phyloP scores from a whole-genome alignment of 2,888 invertebrate genomes.

The Gerosis bhagava region DNA sequence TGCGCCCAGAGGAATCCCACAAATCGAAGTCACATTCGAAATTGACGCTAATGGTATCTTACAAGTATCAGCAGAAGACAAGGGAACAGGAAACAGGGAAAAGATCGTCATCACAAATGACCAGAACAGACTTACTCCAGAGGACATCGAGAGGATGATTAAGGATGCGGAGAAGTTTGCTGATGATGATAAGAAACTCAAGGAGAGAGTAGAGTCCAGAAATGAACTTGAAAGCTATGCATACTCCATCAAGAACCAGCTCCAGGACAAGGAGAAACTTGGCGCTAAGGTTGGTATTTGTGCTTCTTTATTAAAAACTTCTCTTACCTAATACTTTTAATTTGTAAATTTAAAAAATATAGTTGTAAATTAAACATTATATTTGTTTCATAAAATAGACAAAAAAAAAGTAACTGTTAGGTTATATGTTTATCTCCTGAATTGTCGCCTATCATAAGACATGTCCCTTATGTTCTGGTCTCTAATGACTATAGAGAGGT shows the following conservation, averaged over 20 bases:
- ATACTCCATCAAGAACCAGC: conserved; percentile 98
- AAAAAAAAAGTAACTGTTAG: too few species aligned
- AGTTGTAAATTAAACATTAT: too few species aligned
- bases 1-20: conserved; percentile 95
- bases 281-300: conserved; percentile 88
- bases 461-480: conserved; percentile 13
- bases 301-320: background rate
- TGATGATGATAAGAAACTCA: conserved; percentile 98
- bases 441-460: too few species aligned
- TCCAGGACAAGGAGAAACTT: conserved; percentile 97
- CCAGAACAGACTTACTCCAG: conserved; percentile 97
- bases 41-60: conserved; percentile 97
- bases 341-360: too few species aligned
- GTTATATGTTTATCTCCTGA: too few species aligned
- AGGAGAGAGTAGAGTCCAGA: conserved; percentile 97
- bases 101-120: conserved; percentile 99
- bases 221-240: conserved; percentile 99
- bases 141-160: conserved; percentile 99
- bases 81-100: conserved; percentile 99
- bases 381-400: too few species aligned
- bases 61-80: conserved; percentile 99
- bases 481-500: conserved; percentile 17
- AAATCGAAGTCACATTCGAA: conserved; percentile 97
- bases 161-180: conserved; percentile 99
- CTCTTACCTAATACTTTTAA: background rate